Evolutionary conservation across 2,113 vertebrate species (phyloP).

Genomic region (Catharus fuscescens): DNA sequence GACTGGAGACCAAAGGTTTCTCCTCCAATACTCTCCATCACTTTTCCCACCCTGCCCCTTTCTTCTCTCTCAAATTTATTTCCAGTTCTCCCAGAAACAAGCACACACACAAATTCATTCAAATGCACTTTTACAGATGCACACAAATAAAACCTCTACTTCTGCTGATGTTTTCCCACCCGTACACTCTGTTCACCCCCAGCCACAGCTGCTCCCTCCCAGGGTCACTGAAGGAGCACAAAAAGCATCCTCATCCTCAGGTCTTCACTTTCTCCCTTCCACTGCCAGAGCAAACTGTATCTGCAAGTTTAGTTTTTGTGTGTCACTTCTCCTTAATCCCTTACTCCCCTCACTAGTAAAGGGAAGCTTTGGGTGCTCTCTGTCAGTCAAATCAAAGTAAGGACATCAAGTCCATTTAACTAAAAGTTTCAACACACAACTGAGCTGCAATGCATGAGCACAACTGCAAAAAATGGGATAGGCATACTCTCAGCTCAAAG

Average conservation of each 20-base stretch:
- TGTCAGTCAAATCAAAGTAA: neutral
- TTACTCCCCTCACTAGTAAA: neutral
- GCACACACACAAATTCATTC: neutral
- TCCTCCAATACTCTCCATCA: neutral
- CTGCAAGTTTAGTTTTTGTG: neutral
- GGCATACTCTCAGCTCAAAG: neutral
- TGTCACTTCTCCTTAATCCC: neutral
- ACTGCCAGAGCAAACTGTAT: neutral
- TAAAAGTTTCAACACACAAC: neutral
- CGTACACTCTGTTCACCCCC: accelerated
- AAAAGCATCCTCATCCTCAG: neutral
- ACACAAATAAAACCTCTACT: neutral
- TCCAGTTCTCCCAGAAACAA: neutral
- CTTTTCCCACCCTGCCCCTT: accelerated
- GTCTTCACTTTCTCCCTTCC: neutral
- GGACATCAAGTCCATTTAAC: neutral
- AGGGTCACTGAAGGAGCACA: neutral
- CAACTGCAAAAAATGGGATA: neutral
- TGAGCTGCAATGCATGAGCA: neutral
- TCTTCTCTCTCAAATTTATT: neutral
- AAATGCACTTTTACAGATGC: neutral
- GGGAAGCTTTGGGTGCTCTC: neutral
- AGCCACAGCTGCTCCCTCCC: neutral
- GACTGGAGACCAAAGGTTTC: neutral
- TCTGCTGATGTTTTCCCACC: neutral